A percentile compares a stretch with the other conserved stretches of the same genome.
phyloP scores from a whole-genome alignment of 2,113 vertebrate genomes.

The Corapipo altera region DNA sequence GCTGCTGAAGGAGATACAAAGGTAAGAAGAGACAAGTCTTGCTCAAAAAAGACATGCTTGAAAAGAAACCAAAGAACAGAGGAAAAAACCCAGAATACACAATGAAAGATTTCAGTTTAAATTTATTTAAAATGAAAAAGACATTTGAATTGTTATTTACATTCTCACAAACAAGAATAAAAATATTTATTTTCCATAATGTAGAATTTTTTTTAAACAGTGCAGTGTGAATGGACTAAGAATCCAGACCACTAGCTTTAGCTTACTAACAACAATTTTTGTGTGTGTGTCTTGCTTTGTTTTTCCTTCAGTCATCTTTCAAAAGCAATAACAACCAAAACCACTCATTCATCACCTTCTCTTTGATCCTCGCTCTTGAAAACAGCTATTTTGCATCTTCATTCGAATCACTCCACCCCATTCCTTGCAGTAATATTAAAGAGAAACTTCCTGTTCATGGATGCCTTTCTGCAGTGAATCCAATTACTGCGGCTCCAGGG shows the following conservation, averaged over 20 bases:
- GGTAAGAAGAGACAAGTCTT: not conserved
- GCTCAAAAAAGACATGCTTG: not conserved
- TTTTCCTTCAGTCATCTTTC: constrained; percentile 28
- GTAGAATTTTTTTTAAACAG: not conserved
- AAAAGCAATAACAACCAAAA: constrained; percentile 13
- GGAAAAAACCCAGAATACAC: not conserved
- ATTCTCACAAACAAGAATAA: not conserved
- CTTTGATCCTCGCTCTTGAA: constrained; percentile 27
- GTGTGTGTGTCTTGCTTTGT: not conserved
- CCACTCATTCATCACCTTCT: not conserved
- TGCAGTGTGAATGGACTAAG: not conserved
- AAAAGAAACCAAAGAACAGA: not conserved
- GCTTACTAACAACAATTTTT: not conserved
- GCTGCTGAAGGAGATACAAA: not conserved
- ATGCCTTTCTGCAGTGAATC: not conserved
- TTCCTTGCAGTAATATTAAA: constrained; percentile 37
- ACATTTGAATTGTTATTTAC: not conserved
- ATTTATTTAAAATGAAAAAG: not conserved
- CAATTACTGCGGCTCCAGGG: not conserved
- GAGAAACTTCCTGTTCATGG: constrained; percentile 23
- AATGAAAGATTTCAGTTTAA: not conserved
- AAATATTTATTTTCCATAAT: not conserved
- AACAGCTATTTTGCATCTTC: constrained; percentile 4
- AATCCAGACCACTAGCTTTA: not conserved
- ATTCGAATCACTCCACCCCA: constrained; percentile 34